Conservation (phyloP, 2,113 vertebrate genomes). For the Oriolus oriolus region DNA sequence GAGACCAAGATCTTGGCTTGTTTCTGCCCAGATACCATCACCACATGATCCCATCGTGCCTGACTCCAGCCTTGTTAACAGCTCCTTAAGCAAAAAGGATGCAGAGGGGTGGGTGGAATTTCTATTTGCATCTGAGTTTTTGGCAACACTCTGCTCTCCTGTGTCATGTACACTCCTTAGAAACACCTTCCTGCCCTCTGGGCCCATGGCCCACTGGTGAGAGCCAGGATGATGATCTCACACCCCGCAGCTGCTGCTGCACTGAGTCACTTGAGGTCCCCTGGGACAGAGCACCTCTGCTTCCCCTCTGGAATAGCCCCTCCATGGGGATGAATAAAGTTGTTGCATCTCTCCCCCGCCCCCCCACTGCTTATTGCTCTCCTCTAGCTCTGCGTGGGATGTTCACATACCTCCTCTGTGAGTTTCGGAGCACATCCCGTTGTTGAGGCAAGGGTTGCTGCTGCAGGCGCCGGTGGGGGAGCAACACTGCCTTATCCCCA, state of each 20-base stretch:
- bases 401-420: conserved; percentile 73
- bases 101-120: conserved; percentile 30
- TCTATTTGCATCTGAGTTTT: background rate
- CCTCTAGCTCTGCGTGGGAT: background rate
- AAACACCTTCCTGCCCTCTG: background rate
- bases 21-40: conserved; percentile 7
- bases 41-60: background rate
- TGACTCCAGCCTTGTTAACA: background rate
- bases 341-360: background rate
- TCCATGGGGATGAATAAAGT: background rate
- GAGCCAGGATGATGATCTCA: background rate
- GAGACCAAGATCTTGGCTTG: background rate
- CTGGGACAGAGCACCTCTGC: background rate
- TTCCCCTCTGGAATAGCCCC: background rate
- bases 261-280: background rate
- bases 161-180: background rate
- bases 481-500: conserved; percentile 83
- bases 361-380: background rate
- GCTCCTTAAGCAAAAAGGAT: conserved; percentile 37
- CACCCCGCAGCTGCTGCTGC: background rate
- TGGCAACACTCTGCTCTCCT: background rate
- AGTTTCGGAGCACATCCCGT: conserved; percentile 77
- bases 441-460: conserved; percentile 79
- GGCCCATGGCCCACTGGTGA: background rate
- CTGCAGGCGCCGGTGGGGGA: conserved; percentile 62